Conservation (phyloP, 2,888 invertebrate species). For the Chrysolina americana region DNA sequence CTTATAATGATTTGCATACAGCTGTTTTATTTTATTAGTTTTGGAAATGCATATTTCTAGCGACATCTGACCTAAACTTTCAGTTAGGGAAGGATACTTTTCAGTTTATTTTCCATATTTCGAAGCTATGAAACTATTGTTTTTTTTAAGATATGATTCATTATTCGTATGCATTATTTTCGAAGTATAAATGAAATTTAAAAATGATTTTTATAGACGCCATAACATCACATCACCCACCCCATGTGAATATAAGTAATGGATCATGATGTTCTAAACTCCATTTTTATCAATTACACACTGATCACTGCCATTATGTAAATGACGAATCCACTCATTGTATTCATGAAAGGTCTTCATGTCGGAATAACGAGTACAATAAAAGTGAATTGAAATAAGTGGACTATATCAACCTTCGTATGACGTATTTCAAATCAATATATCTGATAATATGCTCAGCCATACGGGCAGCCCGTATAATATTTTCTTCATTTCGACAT, state of each 20-base stretch:
- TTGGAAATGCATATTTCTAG: no score
- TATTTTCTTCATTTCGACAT: constrained; percentile 25
- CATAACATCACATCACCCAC: background rate
- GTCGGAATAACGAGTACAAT: constrained; percentile 12
- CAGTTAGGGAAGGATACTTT: no score
- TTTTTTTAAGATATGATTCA: no score
- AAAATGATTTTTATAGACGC: background rate
- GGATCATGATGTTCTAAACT: background rate
- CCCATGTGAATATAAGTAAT: background rate
- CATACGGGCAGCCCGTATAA: constrained; percentile 30
- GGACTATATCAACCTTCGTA: constrained; percentile 22
- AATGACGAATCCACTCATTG: constrained; percentile 13
- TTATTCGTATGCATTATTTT: no score
- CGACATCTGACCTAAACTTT: no score
- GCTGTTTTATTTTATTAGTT: no score
- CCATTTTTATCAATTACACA: constrained; percentile 2
- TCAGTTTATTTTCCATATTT: no score
- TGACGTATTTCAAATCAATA: constrained; percentile 19
- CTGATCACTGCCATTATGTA: constrained; percentile 10
- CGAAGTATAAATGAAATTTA: no score
- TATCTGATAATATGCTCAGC: background rate
- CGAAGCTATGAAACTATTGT: no score
- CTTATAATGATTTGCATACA: no score
- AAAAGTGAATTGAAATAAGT: constrained; percentile 21
- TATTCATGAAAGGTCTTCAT: constrained; percentile 15